A percentile compares a stretch with the other conserved stretches of the same genome.
Conservation (phyloP, 2,888 invertebrate species). For the Agonopterix heracliana region DNA sequence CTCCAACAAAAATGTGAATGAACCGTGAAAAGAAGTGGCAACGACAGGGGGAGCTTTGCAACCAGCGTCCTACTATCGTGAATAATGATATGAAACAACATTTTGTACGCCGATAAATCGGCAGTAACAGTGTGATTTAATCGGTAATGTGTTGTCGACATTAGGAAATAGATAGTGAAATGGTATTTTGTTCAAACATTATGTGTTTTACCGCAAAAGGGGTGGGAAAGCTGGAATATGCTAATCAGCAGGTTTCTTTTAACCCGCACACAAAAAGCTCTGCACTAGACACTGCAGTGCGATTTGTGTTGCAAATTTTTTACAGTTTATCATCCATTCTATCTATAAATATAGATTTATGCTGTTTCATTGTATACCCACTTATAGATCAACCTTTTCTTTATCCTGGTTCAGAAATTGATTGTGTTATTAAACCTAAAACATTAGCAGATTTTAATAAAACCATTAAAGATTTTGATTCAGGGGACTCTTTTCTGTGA, state of each 20-base stretch:
- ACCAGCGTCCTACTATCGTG: slow-evolving; percentile 42
- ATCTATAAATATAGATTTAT: not conserved
- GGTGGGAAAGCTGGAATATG: slow-evolving; percentile 60
- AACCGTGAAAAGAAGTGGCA: slow-evolving; percentile 24
- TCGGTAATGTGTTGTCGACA: slow-evolving; percentile 57
- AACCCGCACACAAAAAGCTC: slow-evolving; percentile 70
- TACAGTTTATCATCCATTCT: slow-evolving; percentile 10
- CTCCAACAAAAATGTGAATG: slow-evolving; percentile 21
- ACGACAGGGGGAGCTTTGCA: slow-evolving; percentile 37
- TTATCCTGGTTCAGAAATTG: too few species aligned
- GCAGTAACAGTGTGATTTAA: slow-evolving; percentile 56
- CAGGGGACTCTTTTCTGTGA: too few species aligned
- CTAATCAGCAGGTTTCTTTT: slow-evolving; percentile 69
- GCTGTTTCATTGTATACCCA: not conserved
- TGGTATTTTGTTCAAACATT: slow-evolving; percentile 23
- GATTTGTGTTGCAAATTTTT: slow-evolving; percentile 73
- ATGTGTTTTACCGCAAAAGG: slow-evolving; percentile 35
- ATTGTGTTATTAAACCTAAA: too few species aligned
- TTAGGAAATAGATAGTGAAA: slow-evolving; percentile 33
- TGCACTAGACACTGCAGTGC: slow-evolving; percentile 74
- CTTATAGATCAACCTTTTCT: too few species aligned
- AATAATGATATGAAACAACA: slow-evolving; percentile 67
- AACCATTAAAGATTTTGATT: too few species aligned
- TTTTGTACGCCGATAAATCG: slow-evolving; percentile 62
- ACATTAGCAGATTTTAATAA: too few species aligned